Conservation (phyloP, 2,113 vertebrate genomes). For the Stictonetta naevosa region DNA sequence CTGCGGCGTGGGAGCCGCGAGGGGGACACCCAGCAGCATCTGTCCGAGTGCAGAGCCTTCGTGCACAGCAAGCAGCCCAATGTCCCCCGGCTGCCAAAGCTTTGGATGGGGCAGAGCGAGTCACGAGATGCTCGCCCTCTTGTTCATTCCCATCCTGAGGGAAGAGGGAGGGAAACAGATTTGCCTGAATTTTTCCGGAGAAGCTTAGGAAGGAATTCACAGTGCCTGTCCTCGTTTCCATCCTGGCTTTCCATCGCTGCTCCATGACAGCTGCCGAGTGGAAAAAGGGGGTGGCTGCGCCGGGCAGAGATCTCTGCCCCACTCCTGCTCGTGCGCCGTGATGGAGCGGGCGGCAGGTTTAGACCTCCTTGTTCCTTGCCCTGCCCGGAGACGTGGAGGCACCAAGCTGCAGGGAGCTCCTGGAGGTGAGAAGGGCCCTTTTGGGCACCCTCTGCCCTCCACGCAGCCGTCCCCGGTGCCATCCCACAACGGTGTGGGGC, state of each 20-base stretch:
- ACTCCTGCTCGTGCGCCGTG: background rate
- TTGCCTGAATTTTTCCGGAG: background rate
- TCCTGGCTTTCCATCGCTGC: background rate
- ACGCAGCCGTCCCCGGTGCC: background rate
- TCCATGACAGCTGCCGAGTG: rapidly evolving
- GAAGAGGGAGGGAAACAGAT: constrained; percentile 6
- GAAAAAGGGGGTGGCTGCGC: rapidly evolving
- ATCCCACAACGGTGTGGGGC: background rate
- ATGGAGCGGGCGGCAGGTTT: rapidly evolving
- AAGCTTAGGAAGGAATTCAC: background rate
- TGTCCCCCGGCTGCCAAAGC: background rate
- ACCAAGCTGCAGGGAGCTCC: background rate
- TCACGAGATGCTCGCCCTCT: background rate
- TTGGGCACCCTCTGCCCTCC: background rate
- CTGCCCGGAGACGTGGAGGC: background rate
- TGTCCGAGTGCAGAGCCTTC: background rate
- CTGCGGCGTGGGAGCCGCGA: background rate
- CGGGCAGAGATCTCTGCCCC: background rate
- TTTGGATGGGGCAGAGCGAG: background rate
- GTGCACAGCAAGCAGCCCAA: background rate
- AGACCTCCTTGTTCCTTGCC: background rate
- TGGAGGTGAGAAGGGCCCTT: background rate
- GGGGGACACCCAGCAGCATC: background rate
- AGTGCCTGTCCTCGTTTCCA: background rate
- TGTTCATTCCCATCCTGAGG: background rate